phyloP scores from a whole-genome alignment of 1,140 invertebrate species.

The Polyergus mexicanus region DNA sequence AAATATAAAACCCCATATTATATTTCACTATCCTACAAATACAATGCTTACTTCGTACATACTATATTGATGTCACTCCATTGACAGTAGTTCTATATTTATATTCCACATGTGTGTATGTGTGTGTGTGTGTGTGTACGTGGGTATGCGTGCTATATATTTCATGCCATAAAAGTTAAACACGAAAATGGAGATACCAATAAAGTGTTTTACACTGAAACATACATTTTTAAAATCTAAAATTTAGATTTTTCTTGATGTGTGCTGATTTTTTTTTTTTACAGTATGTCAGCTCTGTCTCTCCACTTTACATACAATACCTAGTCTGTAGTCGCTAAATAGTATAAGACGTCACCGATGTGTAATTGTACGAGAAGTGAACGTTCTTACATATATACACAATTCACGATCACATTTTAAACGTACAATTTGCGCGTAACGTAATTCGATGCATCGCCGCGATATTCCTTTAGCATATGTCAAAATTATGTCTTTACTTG shows the following conservation, averaged over 20 bases:
- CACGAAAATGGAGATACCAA: constrained; percentile 80
- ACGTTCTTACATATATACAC: constrained; percentile 85
- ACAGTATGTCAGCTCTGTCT: constrained; percentile 69
- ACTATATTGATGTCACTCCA: constrained; percentile 66
- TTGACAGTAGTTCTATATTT: constrained; percentile 73
- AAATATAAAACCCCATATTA: constrained; percentile 85
- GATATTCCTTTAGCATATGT: constrained; percentile 48
- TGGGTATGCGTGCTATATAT: not conserved
- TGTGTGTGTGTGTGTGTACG: constrained; percentile 39
- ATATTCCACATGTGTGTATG: constrained; percentile 69
- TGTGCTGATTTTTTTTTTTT: constrained; percentile 65
- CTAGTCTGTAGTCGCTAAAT: constrained; percentile 63
- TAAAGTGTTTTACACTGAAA: constrained; percentile 79
- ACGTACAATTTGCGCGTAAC: constrained; percentile 70
- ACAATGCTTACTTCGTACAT: constrained; percentile 78
- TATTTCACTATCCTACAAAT: constrained; percentile 81
- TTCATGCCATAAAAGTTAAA: constrained; percentile 77
- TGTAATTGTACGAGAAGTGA: constrained; percentile 71
- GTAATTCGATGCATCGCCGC: constrained; percentile 68
- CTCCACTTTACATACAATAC: constrained; percentile 44
- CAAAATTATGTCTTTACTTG: constrained; percentile 84
- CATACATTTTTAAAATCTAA: constrained; percentile 78
- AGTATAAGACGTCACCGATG: constrained; percentile 59
- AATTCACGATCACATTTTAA: constrained; percentile 75
- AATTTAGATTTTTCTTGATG: constrained; percentile 65